Percentiles rank a stretch among this genome's conserved stretches.
phyloP scores from a whole-genome alignment of 2,888 invertebrate genomes.

The Megaustenia siamemsis region DNA sequence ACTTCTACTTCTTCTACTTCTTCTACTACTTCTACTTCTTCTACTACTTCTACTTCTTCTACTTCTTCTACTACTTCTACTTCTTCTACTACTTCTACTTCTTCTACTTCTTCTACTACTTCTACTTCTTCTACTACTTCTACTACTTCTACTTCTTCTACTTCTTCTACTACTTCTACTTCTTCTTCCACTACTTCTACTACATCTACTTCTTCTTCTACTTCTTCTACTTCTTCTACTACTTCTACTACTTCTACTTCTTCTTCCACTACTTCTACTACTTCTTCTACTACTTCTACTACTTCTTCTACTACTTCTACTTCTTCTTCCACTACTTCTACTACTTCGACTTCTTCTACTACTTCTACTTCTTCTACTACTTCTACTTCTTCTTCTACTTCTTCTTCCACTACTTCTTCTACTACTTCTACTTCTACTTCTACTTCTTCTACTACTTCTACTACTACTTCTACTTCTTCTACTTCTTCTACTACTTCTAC shows the following conservation, averaged over 20 bases:
- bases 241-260: not conserved
- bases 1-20: not conserved
- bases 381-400: not conserved
- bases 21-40: not conserved
- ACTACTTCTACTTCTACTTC: not conserved
- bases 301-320: not conserved
- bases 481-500: not conserved
- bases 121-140: not conserved
- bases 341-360: not conserved
- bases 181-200: not conserved
- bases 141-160: not conserved
- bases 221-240: not conserved
- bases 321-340: not conserved
- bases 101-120: not conserved
- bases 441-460: not conserved
- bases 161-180: not conserved
- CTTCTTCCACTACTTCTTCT: too few species aligned
- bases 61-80: constrained; percentile 11
- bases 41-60: constrained; percentile 13
- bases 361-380: not conserved
- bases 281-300: not conserved
- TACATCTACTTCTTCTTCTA: not conserved
- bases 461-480: not conserved
- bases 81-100: not conserved
- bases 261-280: not conserved